These are phyloP conservation scores for Bostrychus sinensis DNA, from an alignment of 2,113 vertebrate genomes.

Conservation along the genomic window DNA sequence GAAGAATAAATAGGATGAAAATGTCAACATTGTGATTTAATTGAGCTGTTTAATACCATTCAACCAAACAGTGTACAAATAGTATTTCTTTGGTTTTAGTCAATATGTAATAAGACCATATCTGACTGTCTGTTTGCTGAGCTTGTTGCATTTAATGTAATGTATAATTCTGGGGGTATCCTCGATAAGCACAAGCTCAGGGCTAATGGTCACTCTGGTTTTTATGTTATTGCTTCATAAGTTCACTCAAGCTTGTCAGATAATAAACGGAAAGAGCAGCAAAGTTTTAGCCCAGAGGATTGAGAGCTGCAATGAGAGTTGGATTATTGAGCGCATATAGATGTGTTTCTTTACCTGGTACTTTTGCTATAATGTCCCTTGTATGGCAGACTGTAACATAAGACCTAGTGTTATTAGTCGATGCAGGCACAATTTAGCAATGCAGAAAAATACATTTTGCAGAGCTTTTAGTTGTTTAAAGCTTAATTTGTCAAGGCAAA, in stretches of 20 bases:
- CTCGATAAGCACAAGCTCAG: not conserved
- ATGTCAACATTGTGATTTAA: not conserved
- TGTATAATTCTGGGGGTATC: not conserved
- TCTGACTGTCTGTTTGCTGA: not conserved
- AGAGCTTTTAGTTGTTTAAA: not conserved
- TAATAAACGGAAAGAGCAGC: constrained; percentile 14
- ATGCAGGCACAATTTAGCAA: not conserved
- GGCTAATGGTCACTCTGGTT: not conserved
- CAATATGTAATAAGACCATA: not conserved
- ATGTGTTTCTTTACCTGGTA: constrained; percentile 8
- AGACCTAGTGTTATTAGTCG: constrained; percentile 2
- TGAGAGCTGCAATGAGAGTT: constrained; percentile 7
- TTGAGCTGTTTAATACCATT: not conserved
- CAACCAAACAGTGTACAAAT: not conserved
- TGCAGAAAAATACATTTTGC: not conserved
- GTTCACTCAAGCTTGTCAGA: constrained; percentile 11
- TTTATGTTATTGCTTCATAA: constrained; percentile 34
- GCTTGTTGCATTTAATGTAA: not conserved
- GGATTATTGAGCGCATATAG: constrained; percentile 12
- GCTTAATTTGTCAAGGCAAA: not conserved
- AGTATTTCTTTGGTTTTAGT: not conserved
- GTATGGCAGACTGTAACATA: constrained; percentile 4
- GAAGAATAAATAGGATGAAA: not conserved
- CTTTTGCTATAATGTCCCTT: constrained; percentile 21
- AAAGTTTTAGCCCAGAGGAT: constrained; percentile 12